A percentile compares a stretch with the other conserved stretches of the same genome.
These are phyloP conservation scores for Orthonyx spaldingii DNA, from an alignment of 2,113 vertebrate genomes.

Conservation along the genomic window DNA sequence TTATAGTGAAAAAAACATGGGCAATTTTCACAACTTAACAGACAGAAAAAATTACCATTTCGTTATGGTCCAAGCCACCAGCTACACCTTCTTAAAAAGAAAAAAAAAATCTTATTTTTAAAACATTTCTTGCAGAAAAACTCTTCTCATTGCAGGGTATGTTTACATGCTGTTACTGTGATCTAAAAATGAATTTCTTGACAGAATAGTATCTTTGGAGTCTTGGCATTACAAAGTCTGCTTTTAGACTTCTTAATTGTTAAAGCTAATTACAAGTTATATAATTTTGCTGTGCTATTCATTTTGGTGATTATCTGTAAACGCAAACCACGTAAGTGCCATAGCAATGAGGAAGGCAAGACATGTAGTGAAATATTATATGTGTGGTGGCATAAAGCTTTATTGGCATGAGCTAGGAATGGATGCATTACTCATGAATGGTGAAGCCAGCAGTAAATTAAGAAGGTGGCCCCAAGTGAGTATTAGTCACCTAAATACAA, in stretches of 20 bases:
- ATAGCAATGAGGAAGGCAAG: neutral
- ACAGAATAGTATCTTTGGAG: neutral
- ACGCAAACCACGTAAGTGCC: neutral
- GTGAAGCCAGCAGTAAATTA: constrained; percentile 61
- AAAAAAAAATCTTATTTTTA: neutral
- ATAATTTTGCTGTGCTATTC: neutral
- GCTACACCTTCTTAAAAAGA: neutral
- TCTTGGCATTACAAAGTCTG: neutral
- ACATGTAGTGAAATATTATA: constrained; percentile 10
- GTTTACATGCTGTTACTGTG: neutral
- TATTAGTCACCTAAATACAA: constrained; percentile 62
- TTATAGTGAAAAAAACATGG: neutral
- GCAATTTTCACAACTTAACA: neutral
- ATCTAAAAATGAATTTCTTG: neutral
- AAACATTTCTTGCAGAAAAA: neutral
- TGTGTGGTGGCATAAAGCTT: constrained; percentile 48
- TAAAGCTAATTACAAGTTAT: neutral
- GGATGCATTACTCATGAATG: constrained; percentile 58
- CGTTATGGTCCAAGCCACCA: neutral
- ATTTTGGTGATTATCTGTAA: neutral
- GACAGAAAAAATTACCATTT: neutral
- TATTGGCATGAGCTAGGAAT: constrained; percentile 53
- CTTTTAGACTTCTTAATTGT: neutral
- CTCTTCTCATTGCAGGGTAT: neutral
- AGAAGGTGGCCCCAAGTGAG: constrained; percentile 52